Base-by-base conservation (phyloP, 2,113 vertebrate genomes). In the Oreochromis niloticus region DNA sequence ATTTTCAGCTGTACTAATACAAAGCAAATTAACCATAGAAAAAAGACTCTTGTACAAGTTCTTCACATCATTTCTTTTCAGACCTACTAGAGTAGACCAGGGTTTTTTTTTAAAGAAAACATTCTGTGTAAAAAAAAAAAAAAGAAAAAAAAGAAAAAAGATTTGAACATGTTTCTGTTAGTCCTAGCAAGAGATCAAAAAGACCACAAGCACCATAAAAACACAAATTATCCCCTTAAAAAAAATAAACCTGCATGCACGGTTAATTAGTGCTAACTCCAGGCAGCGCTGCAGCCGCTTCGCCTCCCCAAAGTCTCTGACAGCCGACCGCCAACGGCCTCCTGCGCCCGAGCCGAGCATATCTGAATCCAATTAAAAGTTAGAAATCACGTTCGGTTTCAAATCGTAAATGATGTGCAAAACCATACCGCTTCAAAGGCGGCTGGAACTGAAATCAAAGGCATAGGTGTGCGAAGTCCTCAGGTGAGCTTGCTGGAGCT, bases 311-410 rank as follows among this genome's bases (percentile, higher is more conserved):
- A 89, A 55, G 85, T 83, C 71, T 89, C 87, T 22, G 83, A 81
- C 57, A 87, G 83, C 59, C 78, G 46, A 59, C 63, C 4, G 90
- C 90, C 56, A 57, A 63, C 34, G 39, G 84, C 61, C 78, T 63
- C 57, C 71, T 1, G 66, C 22, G 10, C 73, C 68, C 41, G 6
- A 63, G 54, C 55, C 36, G 2, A 73, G 46, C 17, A 3, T 34
- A 48, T 80, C 84, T 85, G 55, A 83, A 89, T 87, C 87, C 91
- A 89, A 92, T 92, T 90, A 92, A 89, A 92, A 90, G 73, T 87
- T 79, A 81, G 56, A 89, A 80, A 88, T 84, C 85, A 22, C 41
- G 46, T 78, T 85, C 7, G 9, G 83, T 83, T 86, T 43, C 46
- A 27, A 52, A 81, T 83, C 54, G 22, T 22, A 75, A 75, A 57